Evolutionary conservation across 2,888 invertebrate genomes (phyloP), one percentile per base, ranked within the genome.

Genomic region (Drosophila kokeensis): DNA sequence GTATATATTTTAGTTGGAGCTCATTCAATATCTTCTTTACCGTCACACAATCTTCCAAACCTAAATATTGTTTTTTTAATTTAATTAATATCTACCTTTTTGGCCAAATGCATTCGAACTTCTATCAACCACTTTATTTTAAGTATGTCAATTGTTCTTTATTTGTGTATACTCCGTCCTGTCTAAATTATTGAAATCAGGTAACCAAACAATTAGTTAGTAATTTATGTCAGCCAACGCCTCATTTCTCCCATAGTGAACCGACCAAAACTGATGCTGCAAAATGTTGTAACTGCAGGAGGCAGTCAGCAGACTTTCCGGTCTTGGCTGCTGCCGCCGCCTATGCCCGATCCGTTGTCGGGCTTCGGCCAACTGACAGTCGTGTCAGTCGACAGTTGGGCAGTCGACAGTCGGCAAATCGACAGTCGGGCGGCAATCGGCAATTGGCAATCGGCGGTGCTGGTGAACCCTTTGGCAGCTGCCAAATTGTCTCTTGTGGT

Each of bases 401-500:
- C 24, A 32, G 69, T 52, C 29, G 62, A 36, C 69, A 69, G 58
- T 74, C 62, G 75, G 27, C 42, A 76, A 60, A 60, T 66, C 67
- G 68, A 53, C 62, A 66, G 45, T 55, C 55, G 32, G 32, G 24
- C 32, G 48, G 60, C 73, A 57, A 55, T 53, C 36, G 62, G 48
- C 66, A 78, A 61, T 74, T 69, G 79, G 61, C 70, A 59, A 21
- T 45, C 40, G 61, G 61, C 40, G 54, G 32, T 55, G 54, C 30
- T 54, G 48, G 69, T 57, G 69, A 87, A 79, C 89, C 84, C 84
- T 82, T 85, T 86, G 85, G 85, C 87, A 89, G 83, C 87, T 91
- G 89, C 89, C 91, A 90, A 90, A 91, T 87, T 90, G 89, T 90
- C 91, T 90, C 91, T 84, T 89, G 87, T 79, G 91, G 90, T 86